Base-by-base conservation (phyloP, 1,140 invertebrate species). In the Eumeta japonica region DNA sequence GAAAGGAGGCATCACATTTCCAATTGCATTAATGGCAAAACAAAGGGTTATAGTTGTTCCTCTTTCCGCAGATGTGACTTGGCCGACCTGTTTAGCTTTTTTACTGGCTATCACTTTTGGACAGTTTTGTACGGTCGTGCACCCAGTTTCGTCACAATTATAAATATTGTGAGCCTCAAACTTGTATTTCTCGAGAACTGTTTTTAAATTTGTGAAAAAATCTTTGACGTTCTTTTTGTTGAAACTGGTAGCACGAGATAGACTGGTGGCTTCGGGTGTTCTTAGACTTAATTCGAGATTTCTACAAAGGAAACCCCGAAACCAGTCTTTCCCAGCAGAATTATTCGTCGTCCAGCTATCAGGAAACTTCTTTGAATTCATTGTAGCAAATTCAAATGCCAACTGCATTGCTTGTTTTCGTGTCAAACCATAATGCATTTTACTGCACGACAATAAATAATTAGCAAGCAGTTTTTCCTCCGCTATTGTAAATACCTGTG, bases 81-180 rank as follows among this genome's bases (percentile, higher is more conserved):
- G 15, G 11, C 72, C 63, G 13, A 79, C 55, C 60, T 79, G 74
- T 46, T 75, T 77, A 4, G 24, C 39, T 11, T 66, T 63, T 50
- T 53, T 62, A 14, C 4, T 16, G 20, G 55, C 57, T 16, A 70
- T 35, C 31, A 71, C 43, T 31, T 41, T 36, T 0, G 58, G 19
- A 37, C 68, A 68, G 18, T 27, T 60, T 39, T 17, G 5, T 29
- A 32, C 12, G 41, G 37, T 50, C 43, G 43, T 46, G 35, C 47
- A 45, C 5, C 45, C 40, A 19, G 37, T 31, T n/a, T 78, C 66
- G 44, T 75, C 64, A n/a, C 62, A 16, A 46, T 77, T 75, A 30
- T 43, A 73, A 19, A 72, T 58, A 10, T 32, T n/a, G 7, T 37
- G 5, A 4, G 37, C 11, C 12, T 30, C 2, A 30, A 14, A 45